Evolutionary conservation across 2,113 vertebrate genomes (phyloP).

Genomic region (Silurus glanis): DNA sequence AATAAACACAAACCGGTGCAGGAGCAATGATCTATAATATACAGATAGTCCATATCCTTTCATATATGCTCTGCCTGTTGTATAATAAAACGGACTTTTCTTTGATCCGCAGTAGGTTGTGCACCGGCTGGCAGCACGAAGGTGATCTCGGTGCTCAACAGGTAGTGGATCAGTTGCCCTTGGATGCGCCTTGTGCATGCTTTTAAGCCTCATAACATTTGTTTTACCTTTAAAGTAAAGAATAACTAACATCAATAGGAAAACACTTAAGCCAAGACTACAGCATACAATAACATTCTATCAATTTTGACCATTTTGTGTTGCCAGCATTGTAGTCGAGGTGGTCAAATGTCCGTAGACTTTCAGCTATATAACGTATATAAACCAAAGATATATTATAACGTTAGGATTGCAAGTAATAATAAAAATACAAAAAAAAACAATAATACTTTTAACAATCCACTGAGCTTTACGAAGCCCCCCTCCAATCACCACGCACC

Average conservation of each 20-base stretch:
- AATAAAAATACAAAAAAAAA: background rate
- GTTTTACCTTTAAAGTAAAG: slow-evolving; percentile 34
- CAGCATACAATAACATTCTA: background rate
- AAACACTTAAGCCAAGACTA: background rate
- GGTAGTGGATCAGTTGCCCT: slow-evolving; percentile 32
- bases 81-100: background rate
- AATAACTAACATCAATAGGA: background rate
- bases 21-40: background rate
- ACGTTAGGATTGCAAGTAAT: background rate
- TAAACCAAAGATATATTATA: background rate
- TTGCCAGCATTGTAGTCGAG: background rate
- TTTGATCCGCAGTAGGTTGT: background rate
- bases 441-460: background rate
- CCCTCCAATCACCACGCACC: background rate
- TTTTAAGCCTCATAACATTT: slow-evolving; percentile 23
- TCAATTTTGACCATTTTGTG: background rate
- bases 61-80: background rate
- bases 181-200: slow-evolving; percentile 17
- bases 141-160: slow-evolving; percentile 27
- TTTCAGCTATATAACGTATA: background rate
- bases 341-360: background rate
- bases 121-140: slow-evolving; percentile 19
- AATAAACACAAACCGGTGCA: slow-evolving; percentile 59
- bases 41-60: slow-evolving; percentile 49
- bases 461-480: background rate